Base-by-base conservation (phyloP, 2,888 invertebrate species). In the Drosophila peninsularis region DNA sequence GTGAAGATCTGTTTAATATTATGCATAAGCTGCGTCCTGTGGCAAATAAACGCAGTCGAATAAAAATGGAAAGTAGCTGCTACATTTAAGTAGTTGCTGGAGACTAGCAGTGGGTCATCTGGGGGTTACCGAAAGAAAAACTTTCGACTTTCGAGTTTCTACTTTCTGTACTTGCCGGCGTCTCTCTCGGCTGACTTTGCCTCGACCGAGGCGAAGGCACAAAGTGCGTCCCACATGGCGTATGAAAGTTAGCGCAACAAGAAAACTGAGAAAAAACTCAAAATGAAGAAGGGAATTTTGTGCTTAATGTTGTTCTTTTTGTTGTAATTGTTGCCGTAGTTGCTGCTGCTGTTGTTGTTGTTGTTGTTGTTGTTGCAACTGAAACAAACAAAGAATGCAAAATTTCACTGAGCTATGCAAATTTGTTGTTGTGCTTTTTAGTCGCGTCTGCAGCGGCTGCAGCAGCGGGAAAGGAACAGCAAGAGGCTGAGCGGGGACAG, bases 221-320 rank as follows among this genome's bases (percentile, higher is more conserved):
- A 80, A 82, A 80, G 71, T 68, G 75, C 81, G 88, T 88, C 87
- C 84, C 88, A 84, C 83, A 88, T 83, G 83, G 87, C 78, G 66
- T 78, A 84, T 88, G 86, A 84, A 84, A 88, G 81, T 86, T 80
- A 63, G 52, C 63, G 63, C 50, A 62, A 62, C 39, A 30, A 30
- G 30, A 53, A 61, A 67, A 70, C 57, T 49, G 0, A 10, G 0
- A 19, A 19, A 42, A 42, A 42, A 19, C 11, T 13, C 68, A 45
- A 58, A 78, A 60, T 68, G 70, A 70, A 66, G 61, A 61, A 49
- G 45, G 45, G n/a, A 45, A 30, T 17, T 60, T 72, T 64, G 36
- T 30, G 50, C 72, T 60, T 62, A 50, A 58, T 56, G 34, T 70
- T 70, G 47, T 45, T 47, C 9, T 14, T 39, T 17, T 36, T 56